Evolutionary conservation across 2,888 invertebrate genomes (phyloP).

Genomic region (Piscicola geometra): DNA sequence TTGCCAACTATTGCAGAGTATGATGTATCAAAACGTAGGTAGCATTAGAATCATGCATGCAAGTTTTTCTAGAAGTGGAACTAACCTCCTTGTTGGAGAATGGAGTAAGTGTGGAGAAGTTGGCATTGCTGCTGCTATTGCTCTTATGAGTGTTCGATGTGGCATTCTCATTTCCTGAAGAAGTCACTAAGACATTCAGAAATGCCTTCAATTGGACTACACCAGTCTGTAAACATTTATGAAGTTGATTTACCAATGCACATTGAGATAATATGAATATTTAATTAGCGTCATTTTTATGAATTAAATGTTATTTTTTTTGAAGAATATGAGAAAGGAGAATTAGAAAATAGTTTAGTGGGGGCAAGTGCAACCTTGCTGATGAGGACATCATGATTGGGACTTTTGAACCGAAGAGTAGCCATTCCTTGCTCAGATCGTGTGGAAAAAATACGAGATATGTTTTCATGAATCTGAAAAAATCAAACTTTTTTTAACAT

Average conservation of each 20-base stretch:
- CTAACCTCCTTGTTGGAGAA: neutral
- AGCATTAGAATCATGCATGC: neutral
- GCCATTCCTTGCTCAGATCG: neutral
- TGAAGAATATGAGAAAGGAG: neutral
- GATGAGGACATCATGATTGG: conserved; percentile 2
- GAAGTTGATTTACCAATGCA: too few species aligned
- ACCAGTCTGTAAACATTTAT: neutral
- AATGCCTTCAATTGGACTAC: neutral
- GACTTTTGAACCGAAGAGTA: neutral
- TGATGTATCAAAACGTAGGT: neutral
- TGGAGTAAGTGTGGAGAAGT: neutral
- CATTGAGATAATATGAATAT: too few species aligned
- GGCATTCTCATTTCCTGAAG: neutral
- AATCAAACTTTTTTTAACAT: too few species aligned
- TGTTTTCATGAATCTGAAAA: neutral
- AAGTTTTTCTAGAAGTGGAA: neutral
- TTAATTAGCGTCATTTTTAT: too few species aligned
- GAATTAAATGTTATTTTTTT: neutral
- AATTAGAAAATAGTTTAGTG: too few species aligned
- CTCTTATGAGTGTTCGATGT: neutral
- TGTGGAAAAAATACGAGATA: neutral
- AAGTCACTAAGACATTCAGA: neutral
- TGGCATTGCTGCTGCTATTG: neutral
- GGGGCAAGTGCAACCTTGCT: neutral
- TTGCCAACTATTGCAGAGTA: neutral